A percentile compares a stretch with the other conserved stretches of the same genome.
Evolutionary conservation across 2,797 vertebrate genomes (phyloP).

Genomic region (Lutjanus argentimaculatus): DNA sequence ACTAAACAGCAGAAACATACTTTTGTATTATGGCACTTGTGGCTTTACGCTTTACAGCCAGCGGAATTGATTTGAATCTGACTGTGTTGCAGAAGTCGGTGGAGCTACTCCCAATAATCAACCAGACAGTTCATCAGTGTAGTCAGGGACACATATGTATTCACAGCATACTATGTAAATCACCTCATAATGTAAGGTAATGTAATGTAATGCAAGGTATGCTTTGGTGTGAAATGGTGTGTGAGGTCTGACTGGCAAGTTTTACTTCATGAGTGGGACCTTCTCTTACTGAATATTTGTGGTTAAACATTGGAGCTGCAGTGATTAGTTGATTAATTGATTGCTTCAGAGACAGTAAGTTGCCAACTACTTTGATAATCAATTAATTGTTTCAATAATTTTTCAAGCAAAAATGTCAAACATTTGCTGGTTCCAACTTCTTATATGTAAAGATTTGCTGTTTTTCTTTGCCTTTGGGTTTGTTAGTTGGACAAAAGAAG

Average conservation of each 20-base stretch:
- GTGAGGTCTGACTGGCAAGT: background rate
- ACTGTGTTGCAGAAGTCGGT: background rate
- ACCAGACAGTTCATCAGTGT: background rate
- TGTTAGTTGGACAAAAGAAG: too few relatives aligned
- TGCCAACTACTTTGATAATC: too few relatives aligned
- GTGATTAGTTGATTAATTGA: too few relatives aligned
- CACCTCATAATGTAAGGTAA: background rate
- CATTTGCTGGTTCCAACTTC: too few relatives aligned
- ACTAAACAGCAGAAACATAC: conserved; percentile 3
- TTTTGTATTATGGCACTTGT: background rate
- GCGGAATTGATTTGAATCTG: background rate
- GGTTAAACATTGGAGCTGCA: background rate
- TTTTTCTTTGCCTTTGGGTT: too few relatives aligned
- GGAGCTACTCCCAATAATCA: background rate
- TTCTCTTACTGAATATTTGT: background rate
- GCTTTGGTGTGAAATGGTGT: background rate
- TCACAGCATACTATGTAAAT: background rate
- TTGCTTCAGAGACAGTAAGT: too few relatives aligned
- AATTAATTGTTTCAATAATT: too few relatives aligned
- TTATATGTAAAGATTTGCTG: too few relatives aligned
- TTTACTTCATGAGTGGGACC: too few relatives aligned
- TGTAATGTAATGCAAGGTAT: too few relatives aligned
- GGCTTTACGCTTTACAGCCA: background rate
- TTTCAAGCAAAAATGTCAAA: too few relatives aligned
- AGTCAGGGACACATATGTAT: background rate